phyloP scores from a whole-genome alignment of 2,113 vertebrate species.

The Lasiurus cinereus region DNA sequence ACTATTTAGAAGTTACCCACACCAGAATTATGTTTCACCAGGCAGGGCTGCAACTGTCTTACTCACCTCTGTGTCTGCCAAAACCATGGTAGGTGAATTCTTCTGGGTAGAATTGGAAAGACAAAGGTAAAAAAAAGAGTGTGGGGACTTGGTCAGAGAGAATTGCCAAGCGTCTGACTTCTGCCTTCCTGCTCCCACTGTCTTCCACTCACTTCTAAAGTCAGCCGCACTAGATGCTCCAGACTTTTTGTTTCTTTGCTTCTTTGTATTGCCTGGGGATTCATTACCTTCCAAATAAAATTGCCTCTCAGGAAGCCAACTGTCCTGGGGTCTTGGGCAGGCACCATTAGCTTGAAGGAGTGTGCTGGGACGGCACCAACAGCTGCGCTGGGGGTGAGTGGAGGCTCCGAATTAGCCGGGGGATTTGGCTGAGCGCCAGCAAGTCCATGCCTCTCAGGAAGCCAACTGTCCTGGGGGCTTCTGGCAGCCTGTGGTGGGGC shows the following conservation, averaged over 20 bases:
- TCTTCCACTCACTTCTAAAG: neutral
- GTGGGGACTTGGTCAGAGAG: neutral
- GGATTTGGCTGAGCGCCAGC: conserved; percentile 33
- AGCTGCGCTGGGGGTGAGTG: neutral
- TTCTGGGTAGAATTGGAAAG: neutral
- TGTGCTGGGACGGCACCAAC: neutral
- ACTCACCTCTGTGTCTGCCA: neutral
- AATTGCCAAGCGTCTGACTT: neutral
- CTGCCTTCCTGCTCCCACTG: neutral
- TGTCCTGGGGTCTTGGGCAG: neutral
- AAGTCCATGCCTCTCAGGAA: neutral
- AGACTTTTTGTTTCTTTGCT: neutral
- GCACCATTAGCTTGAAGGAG: conserved; percentile 49
- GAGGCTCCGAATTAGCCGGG: neutral
- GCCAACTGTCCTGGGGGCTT: neutral
- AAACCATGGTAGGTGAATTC: neutral
- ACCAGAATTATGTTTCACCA: neutral
- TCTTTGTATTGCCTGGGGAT: neutral
- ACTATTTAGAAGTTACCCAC: neutral
- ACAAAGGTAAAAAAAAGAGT: neutral
- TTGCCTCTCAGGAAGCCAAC: neutral
- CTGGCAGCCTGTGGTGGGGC: conserved; percentile 17
- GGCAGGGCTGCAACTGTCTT: neutral
- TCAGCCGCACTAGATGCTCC: neutral
- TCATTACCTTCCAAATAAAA: conserved; percentile 60